Base-by-base conservation (phyloP, 2,113 vertebrate genomes). In the Mobula hypostoma region DNA sequence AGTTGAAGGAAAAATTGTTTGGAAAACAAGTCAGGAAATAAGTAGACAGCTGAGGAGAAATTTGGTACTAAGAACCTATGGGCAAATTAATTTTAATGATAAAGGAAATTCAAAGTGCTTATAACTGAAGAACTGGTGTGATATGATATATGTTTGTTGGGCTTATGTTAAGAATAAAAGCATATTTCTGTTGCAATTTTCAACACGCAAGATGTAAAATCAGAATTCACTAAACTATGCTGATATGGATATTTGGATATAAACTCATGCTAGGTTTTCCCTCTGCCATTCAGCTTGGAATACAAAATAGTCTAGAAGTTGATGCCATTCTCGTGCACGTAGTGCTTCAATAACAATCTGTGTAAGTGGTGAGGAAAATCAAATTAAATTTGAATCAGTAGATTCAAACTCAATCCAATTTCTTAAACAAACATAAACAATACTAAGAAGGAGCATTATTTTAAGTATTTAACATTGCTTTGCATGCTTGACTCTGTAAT, bases 341-440 rank as follows among this genome's bases (percentile, higher is more conserved):
- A 63, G 56, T 88, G 56, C 56, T 88, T 63, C 58, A 63, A 15
- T 88, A 58, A n/a, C 27, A 63, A 88, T 74, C 58, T 88, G 58
- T 88, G 8, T 29, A 88, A 88, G 29, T 88, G 85, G 56, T 88
- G 58, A 58, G 85, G 24, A 88, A 79, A 79, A 79, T 36, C 77
- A 79, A 79, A 79, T 79, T 79, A 79, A 79, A 79, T 79, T 32
- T 79, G 11, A 2, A 79, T 32, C 77, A 79, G 32, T 79, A 79
- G 58, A 88, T 61, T 58, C 83, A 63, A 61, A 87, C 56, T 87
- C 2, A 87, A 87, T 87, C 61, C 11, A 61, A 61, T 87, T 61
- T 74, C 17, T 19, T 21, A 74, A 61, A 24, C 61, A 61, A 63
- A 5, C 58, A 61, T 29, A 29, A 87, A 87, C 11, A 11, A 24